These are phyloP conservation scores for Neomonachus schauinslandi DNA, from an alignment of 2,113 vertebrate genomes.

Conservation along the genomic window DNA sequence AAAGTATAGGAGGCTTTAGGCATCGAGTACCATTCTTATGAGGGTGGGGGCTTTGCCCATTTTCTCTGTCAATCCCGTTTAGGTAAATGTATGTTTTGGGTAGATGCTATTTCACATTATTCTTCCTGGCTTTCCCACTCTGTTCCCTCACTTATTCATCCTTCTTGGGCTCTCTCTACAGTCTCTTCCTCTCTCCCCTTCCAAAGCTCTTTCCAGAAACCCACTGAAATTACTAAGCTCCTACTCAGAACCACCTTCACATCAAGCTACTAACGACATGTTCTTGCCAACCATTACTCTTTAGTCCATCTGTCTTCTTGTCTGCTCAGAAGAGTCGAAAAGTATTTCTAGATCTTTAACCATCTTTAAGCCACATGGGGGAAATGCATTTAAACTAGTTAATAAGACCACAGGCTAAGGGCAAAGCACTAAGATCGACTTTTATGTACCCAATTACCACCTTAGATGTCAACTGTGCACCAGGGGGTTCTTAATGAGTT, in stretches of 20 bases:
- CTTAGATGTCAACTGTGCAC: conserved; percentile 51
- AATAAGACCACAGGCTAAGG: conserved; percentile 64
- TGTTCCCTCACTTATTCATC: neutral
- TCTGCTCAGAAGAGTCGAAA: conserved; percentile 43
- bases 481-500: conserved; percentile 58
- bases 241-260: conserved; percentile 57
- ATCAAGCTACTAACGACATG: conserved; percentile 5
- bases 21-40: neutral
- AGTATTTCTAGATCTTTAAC: conserved; percentile 61
- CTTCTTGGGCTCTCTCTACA: neutral
- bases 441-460: conserved; percentile 51
- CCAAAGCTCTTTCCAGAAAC: neutral
- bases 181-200: neutral
- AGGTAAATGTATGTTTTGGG: neutral
- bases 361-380: conserved; percentile 36
- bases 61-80: neutral
- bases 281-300: conserved; percentile 53
- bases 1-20: neutral
- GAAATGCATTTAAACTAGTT: conserved; percentile 66
- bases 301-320: conserved; percentile 49
- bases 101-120: neutral
- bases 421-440: conserved; percentile 17
- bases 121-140: neutral
- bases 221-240: conserved; percentile 1
- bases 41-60: neutral